phyloP scores from a whole-genome alignment of 2,888 invertebrate genomes.

The Pheosia tremula region DNA sequence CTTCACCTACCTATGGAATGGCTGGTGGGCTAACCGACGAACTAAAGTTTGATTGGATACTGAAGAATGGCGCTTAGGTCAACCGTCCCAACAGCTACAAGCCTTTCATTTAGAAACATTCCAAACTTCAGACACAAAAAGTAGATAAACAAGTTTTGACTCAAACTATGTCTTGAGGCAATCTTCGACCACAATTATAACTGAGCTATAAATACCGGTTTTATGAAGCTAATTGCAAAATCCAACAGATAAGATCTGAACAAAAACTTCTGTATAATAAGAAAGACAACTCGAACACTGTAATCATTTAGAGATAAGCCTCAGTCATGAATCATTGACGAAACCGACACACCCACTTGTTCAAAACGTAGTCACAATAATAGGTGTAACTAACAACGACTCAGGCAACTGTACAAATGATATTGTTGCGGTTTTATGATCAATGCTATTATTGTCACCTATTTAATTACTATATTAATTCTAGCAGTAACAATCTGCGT shows the following conservation, averaged over 20 bases:
- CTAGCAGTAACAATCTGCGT: slow-evolving; percentile 11
- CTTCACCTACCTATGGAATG: neutral
- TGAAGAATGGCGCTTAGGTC: too few relatives aligned
- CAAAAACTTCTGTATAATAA: neutral
- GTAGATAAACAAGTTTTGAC: neutral
- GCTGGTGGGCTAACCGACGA: neutral
- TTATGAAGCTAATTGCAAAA: neutral
- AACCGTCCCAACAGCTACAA: too few relatives aligned
- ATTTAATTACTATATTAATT: slow-evolving; percentile 17
- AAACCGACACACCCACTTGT: slow-evolving; percentile 2
- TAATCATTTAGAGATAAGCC: slow-evolving; percentile 1
- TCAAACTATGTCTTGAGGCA: neutral
- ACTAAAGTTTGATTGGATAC: too few relatives aligned
- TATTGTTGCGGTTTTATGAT: slow-evolving; percentile 3
- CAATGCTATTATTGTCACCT: slow-evolving; percentile 8
- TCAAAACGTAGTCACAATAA: slow-evolving; percentile 1
- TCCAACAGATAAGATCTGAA: neutral
- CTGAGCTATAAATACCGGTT: neutral
- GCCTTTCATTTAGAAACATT: too few relatives aligned
- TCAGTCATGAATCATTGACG: neutral
- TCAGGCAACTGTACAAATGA: neutral
- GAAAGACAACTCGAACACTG: neutral
- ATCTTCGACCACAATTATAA: neutral
- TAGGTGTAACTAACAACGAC: slow-evolving; percentile 5
- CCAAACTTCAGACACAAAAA: too few relatives aligned